Percentiles rank a stretch among this genome's conserved stretches.
Evolutionary conservation across 2,797 vertebrate genomes (phyloP).

Genomic region (Muraenolepis orangiensis): DNA sequence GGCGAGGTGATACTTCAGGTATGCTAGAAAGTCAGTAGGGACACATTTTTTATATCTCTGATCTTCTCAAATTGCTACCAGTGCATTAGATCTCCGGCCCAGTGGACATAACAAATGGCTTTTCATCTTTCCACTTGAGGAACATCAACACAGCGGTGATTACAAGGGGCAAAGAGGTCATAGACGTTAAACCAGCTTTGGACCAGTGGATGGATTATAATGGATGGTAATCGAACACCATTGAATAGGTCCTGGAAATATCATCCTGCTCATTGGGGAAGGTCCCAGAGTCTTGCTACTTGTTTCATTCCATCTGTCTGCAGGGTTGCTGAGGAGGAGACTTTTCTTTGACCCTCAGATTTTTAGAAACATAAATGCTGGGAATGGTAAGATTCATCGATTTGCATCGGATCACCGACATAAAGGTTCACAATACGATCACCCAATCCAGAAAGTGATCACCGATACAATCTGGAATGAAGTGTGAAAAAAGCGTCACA

Average conservation of each 20-base stretch:
- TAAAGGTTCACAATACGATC: too few relatives aligned
- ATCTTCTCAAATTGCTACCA: background rate
- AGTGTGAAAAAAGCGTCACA: too few relatives aligned
- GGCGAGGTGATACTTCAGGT: background rate
- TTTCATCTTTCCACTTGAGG: background rate
- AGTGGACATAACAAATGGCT: background rate
- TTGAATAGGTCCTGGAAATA: background rate
- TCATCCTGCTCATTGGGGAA: background rate
- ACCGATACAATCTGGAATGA: too few relatives aligned
- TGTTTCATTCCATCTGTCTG: background rate
- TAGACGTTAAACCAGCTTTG: background rate
- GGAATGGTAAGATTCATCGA: too few relatives aligned
- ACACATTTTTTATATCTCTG: background rate
- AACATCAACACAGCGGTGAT: background rate
- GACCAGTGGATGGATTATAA: background rate
- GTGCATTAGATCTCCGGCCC: background rate
- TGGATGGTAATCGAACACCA: background rate
- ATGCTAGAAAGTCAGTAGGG: background rate
- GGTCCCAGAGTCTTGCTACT: too few relatives aligned
- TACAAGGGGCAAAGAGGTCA: background rate
- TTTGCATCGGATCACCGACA: too few relatives aligned
- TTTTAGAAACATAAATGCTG: background rate
- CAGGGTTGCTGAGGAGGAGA: background rate
- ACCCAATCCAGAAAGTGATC: too few relatives aligned
- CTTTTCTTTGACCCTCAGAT: background rate